A percentile compares a stretch with the other conserved stretches of the same genome.
phyloP scores from a whole-genome alignment of 64 coral and sea anemone genomes.

The Montipora capricornis region DNA sequence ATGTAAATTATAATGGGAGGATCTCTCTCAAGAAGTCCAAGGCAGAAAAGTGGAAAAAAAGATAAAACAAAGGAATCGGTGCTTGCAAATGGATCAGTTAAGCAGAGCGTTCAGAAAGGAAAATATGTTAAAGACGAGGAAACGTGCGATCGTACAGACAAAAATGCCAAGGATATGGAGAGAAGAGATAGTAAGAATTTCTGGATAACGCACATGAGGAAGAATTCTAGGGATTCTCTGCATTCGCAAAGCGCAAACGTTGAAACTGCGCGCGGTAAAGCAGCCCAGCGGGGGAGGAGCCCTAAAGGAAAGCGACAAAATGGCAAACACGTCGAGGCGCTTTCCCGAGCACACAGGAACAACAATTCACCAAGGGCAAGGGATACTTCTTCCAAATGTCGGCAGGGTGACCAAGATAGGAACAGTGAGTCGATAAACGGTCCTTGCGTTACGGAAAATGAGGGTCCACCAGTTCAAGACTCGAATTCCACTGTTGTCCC shows the following conservation, averaged over 20 bases:
- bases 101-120: not conserved
- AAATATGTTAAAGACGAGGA: not conserved
- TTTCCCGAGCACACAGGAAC: not conserved
- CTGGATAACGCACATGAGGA: constrained; percentile 77
- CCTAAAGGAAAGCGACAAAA: constrained; percentile 28
- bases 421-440: not conserved
- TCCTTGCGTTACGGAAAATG: not conserved
- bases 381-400: not conserved
- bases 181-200: constrained; percentile 87
- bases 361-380: not conserved
- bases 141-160: not conserved
- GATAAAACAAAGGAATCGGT: not conserved
- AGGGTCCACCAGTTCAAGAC: constrained; percentile 6
- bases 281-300: not conserved
- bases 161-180: constrained; percentile 34
- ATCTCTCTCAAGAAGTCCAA: constrained; percentile 37
- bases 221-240: not conserved
- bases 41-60: constrained; percentile 16
- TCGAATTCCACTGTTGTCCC: constrained; percentile 48
- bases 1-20: not conserved
- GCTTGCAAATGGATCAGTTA: not conserved
- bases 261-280: not conserved
- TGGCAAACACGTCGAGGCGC: not conserved
- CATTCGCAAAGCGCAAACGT: not conserved
- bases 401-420: not conserved